Evolutionary conservation across 2,113 vertebrate species (phyloP), one percentile per base, ranked within the genome.

Genomic region (Poeciliopsis turrubarensis): DNA sequence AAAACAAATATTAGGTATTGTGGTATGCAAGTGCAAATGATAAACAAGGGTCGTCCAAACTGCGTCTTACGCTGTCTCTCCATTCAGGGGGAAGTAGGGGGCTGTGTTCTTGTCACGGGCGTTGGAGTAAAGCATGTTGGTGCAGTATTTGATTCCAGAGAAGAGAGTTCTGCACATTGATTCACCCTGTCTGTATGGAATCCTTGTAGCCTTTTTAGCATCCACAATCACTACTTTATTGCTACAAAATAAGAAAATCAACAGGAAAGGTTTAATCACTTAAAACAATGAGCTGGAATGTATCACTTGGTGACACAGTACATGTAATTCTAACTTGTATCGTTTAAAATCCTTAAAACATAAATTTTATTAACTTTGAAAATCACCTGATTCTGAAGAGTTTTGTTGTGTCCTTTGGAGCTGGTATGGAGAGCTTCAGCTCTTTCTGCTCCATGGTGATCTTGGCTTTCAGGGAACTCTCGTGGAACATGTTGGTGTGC

Each of bases 401-500:
- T 76, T 94, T 96, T 57, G 92, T 86, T 47, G 94, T 92, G 25
- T 34, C 80, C 73, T 93, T 92, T 0, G 96, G 96, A 51, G 95
- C 89, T 11, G 96, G 95, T 68, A 98, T 89, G 68, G 90, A 92
- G 72, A 98, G 85, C 87, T 95, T 96, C 78, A 98, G 66, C 30
- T 96, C 91, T 63, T 90, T 89, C 19, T 91, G 60, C 63, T 90
- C 95, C 81, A 96, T 65, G 72, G 83, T 87, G 70, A 96, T 15
- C 22, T 84, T 93, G 11, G 94, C 93, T 60, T 94, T 92, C 70
- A 94, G 74, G 63, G 89, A 81, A 77, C 94, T 96, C 72, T 98
- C 96, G 5, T 97, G 96, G 90, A 96, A 97, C 51, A 98, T 76
- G 80, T 93, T 96, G 73, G 95, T 95, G 83, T 94, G 95, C 91